phyloP scores from a whole-genome alignment of 92 coral and sea anemone genomes.

The Paramuricea clavata region DNA sequence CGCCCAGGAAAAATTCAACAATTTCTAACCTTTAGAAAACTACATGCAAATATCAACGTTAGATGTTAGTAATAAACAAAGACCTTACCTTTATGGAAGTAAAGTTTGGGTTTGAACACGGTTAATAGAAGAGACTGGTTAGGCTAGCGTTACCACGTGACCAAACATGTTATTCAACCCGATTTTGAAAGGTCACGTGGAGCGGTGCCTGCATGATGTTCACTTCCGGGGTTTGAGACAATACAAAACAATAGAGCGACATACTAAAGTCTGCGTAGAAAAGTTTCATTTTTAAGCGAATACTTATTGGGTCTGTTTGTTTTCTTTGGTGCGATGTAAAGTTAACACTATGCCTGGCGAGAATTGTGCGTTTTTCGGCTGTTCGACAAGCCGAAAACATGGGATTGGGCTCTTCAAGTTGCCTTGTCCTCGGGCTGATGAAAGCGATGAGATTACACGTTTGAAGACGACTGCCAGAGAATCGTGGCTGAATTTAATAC shows the following conservation, averaged over 20 bases:
- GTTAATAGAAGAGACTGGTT: too few relatives aligned
- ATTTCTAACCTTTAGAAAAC: too few relatives aligned
- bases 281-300: neutral
- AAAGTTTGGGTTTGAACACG: neutral
- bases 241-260: neutral
- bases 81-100: neutral
- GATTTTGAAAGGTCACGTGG: conserved; percentile 38
- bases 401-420: conserved; percentile 45
- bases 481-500: neutral
- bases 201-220: conserved; percentile 37
- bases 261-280: neutral
- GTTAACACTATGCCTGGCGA: conserved; percentile 34
- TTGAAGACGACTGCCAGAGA: neutral
- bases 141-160: too few relatives aligned
- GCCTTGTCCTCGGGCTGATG: conserved; percentile 15
- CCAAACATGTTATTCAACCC: neutral
- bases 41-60: neutral
- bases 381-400: conserved; percentile 29
- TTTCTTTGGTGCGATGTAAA: neutral
- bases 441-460: neutral
- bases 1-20: too few relatives aligned
- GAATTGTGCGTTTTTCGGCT: conserved; percentile 44
- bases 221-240: too few relatives aligned
- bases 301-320: conserved; percentile 1
- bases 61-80: neutral